phyloP scores from a whole-genome alignment of 2,888 invertebrate genomes.

The Macrophya alboannulata region DNA sequence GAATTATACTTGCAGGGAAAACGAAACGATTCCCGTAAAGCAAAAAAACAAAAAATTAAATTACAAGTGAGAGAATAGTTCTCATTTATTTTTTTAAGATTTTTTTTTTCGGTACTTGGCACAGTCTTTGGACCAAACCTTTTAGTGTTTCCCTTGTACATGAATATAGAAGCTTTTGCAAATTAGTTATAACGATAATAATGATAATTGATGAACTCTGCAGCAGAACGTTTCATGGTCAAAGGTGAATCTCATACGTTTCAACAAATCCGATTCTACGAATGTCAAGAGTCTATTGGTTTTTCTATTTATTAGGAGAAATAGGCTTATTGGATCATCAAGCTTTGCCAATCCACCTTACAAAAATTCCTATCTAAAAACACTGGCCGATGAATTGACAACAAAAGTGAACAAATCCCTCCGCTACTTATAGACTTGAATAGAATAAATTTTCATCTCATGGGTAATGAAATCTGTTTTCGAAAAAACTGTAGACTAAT shows the following conservation, averaged over 20 bases:
- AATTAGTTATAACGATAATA: neutral
- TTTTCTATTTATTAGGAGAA: neutral
- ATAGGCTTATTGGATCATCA: constrained; percentile 12
- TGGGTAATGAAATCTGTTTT: neutral
- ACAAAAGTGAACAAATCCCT: neutral
- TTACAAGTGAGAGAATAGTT: neutral
- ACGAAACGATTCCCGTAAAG: neutral
- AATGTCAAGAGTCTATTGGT: constrained; percentile 15
- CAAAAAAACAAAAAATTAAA: neutral
- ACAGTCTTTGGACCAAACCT: too few relatives aligned
- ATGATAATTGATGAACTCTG: too few relatives aligned
- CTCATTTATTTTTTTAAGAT: neutral
- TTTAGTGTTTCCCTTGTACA: neutral
- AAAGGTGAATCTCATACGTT: neutral
- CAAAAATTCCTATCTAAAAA: neutral
- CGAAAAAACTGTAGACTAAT: neutral
- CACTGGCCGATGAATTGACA: neutral
- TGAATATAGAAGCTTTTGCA: neutral
- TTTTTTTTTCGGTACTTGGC: neutral
- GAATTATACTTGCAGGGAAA: neutral
- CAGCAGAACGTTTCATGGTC: neutral
- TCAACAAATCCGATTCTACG: neutral
- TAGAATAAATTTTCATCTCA: neutral
- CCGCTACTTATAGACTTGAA: neutral
- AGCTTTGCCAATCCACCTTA: neutral